These are phyloP conservation scores for Machaerirhynchus nigripectus DNA, from an alignment of 2,113 vertebrate species.

Conservation along the genomic window DNA sequence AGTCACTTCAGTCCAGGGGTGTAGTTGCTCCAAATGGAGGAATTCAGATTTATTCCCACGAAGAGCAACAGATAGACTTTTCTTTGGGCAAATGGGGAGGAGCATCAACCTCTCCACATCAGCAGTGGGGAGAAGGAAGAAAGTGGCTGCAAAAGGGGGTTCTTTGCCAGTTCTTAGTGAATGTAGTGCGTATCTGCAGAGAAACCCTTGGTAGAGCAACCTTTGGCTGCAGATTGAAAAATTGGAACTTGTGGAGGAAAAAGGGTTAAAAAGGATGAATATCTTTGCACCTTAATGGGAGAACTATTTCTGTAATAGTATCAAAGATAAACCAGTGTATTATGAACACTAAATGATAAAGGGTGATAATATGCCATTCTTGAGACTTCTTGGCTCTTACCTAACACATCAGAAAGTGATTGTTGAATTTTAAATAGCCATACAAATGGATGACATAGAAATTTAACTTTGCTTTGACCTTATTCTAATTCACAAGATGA, in stretches of 20 bases:
- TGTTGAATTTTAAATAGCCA: constrained; percentile 91
- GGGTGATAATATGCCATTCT: constrained; percentile 83
- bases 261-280: constrained; percentile 79
- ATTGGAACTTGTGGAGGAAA: constrained; percentile 25
- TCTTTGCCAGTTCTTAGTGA: not conserved
- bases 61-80: not conserved
- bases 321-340: constrained; percentile 85
- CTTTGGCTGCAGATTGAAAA: constrained; percentile 52
- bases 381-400: constrained; percentile 92
- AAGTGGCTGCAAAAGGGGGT: not conserved
- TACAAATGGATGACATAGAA: constrained; percentile 87
- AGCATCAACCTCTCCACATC: not conserved
- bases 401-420: constrained; percentile 91
- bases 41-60: not conserved
- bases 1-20: not conserved
- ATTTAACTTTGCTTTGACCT: constrained; percentile 92
- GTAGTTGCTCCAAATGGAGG: not conserved
- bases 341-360: constrained; percentile 83
- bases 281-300: constrained; percentile 81
- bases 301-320: constrained; percentile 81
- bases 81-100: not conserved
- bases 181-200: not conserved
- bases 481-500: constrained; percentile 85
- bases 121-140: not conserved
- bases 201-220: constrained; percentile 19